Evolutionary conservation across 2,113 vertebrate species (phyloP).

Genomic region (Dromiciops gliroides): DNA sequence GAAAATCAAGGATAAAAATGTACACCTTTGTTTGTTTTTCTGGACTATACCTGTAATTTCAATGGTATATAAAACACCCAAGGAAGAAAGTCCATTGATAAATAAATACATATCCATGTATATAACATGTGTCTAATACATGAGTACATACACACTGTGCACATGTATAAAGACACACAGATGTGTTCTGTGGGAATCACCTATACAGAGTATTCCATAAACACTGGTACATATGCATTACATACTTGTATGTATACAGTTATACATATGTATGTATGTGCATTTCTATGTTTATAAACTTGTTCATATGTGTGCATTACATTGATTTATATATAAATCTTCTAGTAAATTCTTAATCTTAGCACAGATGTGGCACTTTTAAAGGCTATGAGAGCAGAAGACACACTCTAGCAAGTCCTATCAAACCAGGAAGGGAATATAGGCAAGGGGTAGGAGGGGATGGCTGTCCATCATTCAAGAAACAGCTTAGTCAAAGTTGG

Average conservation of each 20-base stretch:
- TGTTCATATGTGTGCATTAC: not conserved
- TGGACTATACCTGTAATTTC: not conserved
- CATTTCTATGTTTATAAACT: not conserved
- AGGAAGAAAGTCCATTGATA: not conserved
- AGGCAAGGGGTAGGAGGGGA: not conserved
- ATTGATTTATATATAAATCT: not conserved
- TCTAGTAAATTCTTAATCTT: not conserved
- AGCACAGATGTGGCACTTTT: not conserved
- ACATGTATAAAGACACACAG: not conserved
- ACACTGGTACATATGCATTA: not conserved
- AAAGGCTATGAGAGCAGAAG: not conserved
- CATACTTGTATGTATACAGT: not conserved
- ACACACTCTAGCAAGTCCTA: not conserved
- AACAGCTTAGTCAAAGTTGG: not conserved
- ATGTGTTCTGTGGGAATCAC: not conserved
- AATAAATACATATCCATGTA: not conserved
- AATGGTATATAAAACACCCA: not conserved
- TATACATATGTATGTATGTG: not conserved
- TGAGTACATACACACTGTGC: rapidly evolving
- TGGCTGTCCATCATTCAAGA: not conserved
- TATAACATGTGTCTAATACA: not conserved
- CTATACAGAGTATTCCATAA: not conserved
- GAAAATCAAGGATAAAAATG: conserved; percentile 21
- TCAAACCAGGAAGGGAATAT: not conserved
- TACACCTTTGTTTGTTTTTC: not conserved